Evolutionary conservation across 1,140 invertebrate genomes (phyloP).

Genomic region (Drosophila erecta): DNA sequence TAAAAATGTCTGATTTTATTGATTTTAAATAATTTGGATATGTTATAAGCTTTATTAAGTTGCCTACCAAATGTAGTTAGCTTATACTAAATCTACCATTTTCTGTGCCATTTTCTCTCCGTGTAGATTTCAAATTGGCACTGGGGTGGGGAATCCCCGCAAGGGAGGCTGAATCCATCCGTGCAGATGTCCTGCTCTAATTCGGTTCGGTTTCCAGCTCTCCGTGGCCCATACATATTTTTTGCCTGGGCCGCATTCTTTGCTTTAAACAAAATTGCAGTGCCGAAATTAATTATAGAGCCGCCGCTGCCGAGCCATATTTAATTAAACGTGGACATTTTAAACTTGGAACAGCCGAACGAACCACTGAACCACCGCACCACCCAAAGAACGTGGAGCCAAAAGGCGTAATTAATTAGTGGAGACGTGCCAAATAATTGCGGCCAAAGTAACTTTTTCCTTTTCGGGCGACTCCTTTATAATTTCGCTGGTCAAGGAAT

Average conservation of each 20-base stretch:
- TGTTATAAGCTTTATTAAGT: too few relatives aligned
- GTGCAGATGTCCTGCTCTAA: constrained; percentile 67
- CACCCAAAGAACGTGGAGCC: constrained; percentile 47
- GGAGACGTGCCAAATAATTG: constrained; percentile 80
- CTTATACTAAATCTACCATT: not conserved
- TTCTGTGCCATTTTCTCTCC: not conserved
- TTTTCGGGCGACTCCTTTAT: constrained; percentile 57
- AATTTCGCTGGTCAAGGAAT: constrained; percentile 74
- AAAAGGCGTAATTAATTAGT: constrained; percentile 83
- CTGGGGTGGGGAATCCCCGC: constrained; percentile 3
- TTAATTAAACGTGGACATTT: constrained; percentile 81
- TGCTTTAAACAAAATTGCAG: constrained; percentile 79
- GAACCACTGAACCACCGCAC: constrained; percentile 9
- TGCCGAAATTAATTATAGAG: constrained; percentile 81
- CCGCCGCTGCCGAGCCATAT: constrained; percentile 64
- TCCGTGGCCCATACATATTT: constrained; percentile 3
- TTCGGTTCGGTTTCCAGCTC: constrained; percentile 51
- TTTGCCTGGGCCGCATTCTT: constrained; percentile 58
- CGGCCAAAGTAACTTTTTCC: constrained; percentile 75
- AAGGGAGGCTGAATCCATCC: constrained; percentile 22
- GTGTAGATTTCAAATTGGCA: constrained; percentile 15
- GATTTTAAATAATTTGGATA: too few relatives aligned
- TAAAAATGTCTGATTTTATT: too few relatives aligned
- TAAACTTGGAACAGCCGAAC: constrained; percentile 48
- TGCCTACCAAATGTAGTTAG: too few relatives aligned